These are phyloP conservation scores for Nanorana parkeri DNA, from an alignment of 2,113 vertebrate genomes.

Conservation along the genomic window DNA sequence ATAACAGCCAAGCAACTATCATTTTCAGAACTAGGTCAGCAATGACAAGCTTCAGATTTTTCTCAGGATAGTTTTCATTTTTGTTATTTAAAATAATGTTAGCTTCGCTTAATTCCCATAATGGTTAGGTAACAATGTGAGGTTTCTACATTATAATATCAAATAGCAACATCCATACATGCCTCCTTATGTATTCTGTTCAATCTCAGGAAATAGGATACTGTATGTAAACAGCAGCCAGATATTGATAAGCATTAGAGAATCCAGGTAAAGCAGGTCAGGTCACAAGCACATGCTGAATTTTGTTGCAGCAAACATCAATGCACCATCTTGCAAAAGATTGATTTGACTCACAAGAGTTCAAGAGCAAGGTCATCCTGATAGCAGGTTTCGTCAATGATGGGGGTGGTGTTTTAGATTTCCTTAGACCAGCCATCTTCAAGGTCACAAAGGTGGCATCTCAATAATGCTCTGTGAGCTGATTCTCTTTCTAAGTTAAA, in stretches of 20 bases:
- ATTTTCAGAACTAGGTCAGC: no score
- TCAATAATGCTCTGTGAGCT: background rate
- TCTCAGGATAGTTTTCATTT: no score
- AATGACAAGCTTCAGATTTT: no score
- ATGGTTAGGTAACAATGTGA: background rate
- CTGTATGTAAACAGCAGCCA: background rate
- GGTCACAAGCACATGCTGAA: background rate
- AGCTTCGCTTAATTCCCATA: no score
- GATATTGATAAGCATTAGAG: slow-evolving; percentile 10
- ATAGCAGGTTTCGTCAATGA: slow-evolving; percentile 2
- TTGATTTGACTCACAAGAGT: slow-evolving; percentile 38
- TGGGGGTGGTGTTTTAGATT: background rate
- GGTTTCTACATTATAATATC: no score
- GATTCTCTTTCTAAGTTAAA: background rate
- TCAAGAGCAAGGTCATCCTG: slow-evolving; percentile 35
- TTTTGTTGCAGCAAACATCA: slow-evolving; percentile 18
- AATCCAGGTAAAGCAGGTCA: slow-evolving; percentile 21
- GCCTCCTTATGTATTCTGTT: background rate
- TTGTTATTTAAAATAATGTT: no score
- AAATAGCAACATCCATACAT: background rate
- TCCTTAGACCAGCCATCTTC: background rate
- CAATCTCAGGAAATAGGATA: background rate
- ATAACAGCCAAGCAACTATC: no score
- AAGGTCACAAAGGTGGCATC: slow-evolving; percentile 23
- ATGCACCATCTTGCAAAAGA: background rate